Base-by-base conservation (phyloP, 2,113 vertebrate species). In the Chiloscyllium plagiosum region DNA sequence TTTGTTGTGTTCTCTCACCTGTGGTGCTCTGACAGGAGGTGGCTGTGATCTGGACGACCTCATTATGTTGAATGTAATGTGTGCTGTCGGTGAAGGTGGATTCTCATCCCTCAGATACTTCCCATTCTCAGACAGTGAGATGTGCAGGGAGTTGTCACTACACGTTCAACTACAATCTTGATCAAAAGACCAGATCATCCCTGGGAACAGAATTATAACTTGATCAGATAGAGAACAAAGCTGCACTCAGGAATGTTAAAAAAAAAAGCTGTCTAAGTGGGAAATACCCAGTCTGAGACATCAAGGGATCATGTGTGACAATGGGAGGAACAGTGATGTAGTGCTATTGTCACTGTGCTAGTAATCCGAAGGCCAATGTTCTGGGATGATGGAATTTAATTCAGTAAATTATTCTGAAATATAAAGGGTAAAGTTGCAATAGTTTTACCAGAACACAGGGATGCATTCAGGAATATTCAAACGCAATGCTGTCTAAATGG, bases 71-170 rank as follows among this genome's bases (percentile, higher is more conserved):
- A 12, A 22, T 52, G 5, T 89, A 89, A 56, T 56, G 52, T 17
- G 52, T 65, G 56, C 29, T 61, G 87, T 65, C n/a, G 56, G n/a
- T 90, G 33, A n/a, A 15, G 29, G 29, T 65, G 52, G 52, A 90
- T 90, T 90, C 61, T 90, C 56, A 15, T 13, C 12, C 29, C 15
- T 90, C 87, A 90, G 56, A 90, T 90, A 17, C 87, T 65, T 90
- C 52, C 33, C 87, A 61, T 90, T 90, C 61, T 90, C 52, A 90
- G 87, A 61, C 87, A 61, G 86, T 89, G 86, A 89, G 87, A 12
- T 90, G 29, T 33, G 29, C 87, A n/a, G 52, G 52, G 56, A n/a
- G 52, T 52, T 90, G 87, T n/a, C 87, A 3, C 13, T 90, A 90
- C 87, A 90, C 33, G 87, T 29, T 90, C 87, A 33, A 52, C 29